A percentile compares a stretch with the other conserved stretches of the same genome.
These are phyloP conservation scores for Callorhinus ursinus DNA, from an alignment of 2,113 vertebrate genomes.

Conservation along the genomic window DNA sequence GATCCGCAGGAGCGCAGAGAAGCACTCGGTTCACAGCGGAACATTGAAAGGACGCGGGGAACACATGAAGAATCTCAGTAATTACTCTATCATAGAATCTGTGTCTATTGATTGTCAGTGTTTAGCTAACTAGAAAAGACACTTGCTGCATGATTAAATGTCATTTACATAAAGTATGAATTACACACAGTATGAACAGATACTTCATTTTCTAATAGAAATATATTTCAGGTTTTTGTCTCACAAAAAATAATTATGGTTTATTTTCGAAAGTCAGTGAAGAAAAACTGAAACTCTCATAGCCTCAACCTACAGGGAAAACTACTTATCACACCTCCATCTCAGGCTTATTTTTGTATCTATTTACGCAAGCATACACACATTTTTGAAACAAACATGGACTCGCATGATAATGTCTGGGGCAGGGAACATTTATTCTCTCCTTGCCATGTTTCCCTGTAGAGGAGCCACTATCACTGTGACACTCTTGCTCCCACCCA, in stretches of 20 bases:
- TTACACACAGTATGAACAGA: neutral
- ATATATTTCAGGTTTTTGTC: neutral
- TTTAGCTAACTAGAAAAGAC: neutral
- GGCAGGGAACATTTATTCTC: neutral
- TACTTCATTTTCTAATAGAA: conserved; percentile 37
- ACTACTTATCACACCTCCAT: neutral
- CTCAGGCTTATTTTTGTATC: neutral
- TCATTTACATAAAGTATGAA: neutral
- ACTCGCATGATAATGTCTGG: neutral
- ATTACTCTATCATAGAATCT: accelerated
- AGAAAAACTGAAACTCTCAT: neutral
- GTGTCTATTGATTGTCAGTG: neutral
- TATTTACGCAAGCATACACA: neutral
- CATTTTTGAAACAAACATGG: neutral
- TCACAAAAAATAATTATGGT: neutral
- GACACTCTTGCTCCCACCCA: neutral
- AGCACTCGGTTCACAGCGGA: neutral
- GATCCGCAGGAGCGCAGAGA: neutral
- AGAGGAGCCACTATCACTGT: neutral
- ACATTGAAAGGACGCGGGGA: neutral
- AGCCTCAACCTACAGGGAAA: neutral
- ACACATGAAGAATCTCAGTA: neutral
- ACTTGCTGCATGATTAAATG: neutral
- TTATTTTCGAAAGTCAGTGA: conserved; percentile 25
- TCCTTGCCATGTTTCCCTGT: neutral